Evolutionary conservation across 2,797 vertebrate genomes (phyloP).

Genomic region (Alosa sapidissima): DNA sequence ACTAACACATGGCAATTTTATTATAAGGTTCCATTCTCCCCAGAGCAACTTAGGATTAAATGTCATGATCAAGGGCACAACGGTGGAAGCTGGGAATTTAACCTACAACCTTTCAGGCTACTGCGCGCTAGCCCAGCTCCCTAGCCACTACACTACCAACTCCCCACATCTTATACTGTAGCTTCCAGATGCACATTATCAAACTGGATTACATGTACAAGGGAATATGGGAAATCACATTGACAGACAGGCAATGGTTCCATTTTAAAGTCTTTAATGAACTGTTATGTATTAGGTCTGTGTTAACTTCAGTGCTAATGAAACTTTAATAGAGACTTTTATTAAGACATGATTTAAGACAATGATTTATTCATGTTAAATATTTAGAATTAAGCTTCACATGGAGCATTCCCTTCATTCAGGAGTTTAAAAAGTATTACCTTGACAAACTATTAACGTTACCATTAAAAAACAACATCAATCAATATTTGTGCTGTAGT

Average conservation of each 20-base stretch:
- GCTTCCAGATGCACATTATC: too few species aligned
- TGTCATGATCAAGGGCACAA: too few species aligned
- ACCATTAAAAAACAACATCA: neutral
- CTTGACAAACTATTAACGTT: neutral
- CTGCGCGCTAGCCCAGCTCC: too few species aligned
- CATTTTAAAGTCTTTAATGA: neutral
- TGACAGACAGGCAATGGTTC: neutral
- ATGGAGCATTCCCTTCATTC: neutral
- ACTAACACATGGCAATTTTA: too few species aligned
- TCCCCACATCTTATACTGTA: too few species aligned
- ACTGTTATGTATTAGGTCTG: neutral
- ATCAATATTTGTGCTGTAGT: neutral
- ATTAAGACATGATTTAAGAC: neutral
- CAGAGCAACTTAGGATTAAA: too few species aligned
- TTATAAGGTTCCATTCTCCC: too few species aligned
- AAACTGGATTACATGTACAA: too few species aligned
- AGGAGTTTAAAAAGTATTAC: neutral
- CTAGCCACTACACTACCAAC: too few species aligned
- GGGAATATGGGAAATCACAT: neutral
- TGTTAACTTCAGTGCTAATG: too few species aligned
- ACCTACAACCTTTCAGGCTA: too few species aligned
- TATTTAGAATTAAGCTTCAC: neutral
- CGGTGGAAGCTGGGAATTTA: too few species aligned
- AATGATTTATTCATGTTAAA: neutral
- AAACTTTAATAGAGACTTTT: neutral